Base-by-base conservation (phyloP, 2,888 invertebrate species). In the Polietes domitor region DNA sequence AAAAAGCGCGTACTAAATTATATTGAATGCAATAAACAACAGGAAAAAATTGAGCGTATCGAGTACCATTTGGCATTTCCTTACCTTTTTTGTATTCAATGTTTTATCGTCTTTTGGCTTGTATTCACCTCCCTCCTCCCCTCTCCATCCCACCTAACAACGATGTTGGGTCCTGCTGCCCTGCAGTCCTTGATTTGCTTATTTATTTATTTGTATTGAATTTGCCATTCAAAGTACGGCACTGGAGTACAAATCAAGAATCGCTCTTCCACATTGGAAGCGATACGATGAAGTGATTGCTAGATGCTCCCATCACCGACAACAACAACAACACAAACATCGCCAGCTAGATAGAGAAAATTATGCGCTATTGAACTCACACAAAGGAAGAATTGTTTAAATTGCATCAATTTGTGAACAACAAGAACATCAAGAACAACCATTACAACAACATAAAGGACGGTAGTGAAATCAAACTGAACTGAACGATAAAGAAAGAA, bases 401-500 rank as follows among this genome's bases (percentile, higher is more conserved):
- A 84, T 84, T 84, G 84, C 84, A 84, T 84, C 84, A 84, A 84
- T 84, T 84, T 84, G 84, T 81, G 81, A 81, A 71, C 63, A 79
- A 58, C 41, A 43, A 58, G 32, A 72, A 21, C 58, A 47, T n/a
- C 15, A 65, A 19, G 47, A 80, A 28, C 73, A 68, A 24, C 47
- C 43, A 19, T 24, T 19, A 6, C 12, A 77, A 19, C n/a, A 12
- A 43, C 10, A 43, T 47, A 47, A n/a, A 50, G 10, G 61, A 65
- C 28, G 4, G 15, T 58, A 70, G 53, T 61, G 47, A 63, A 76
- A 19, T 37, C 37, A 26, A 61, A 15, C 73, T 43, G 19, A 61
- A 15, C 73, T 43, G 19, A 74, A 41, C n/a, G 28, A 28, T 12
- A n/a, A n/a, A n/a, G n/a, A n/a, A 55, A 58, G 75, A 68, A 73